Evolutionary conservation across 2,888 invertebrate species (phyloP), one percentile per base, ranked within the genome.

Genomic region (Euplagia quadripunctaria): DNA sequence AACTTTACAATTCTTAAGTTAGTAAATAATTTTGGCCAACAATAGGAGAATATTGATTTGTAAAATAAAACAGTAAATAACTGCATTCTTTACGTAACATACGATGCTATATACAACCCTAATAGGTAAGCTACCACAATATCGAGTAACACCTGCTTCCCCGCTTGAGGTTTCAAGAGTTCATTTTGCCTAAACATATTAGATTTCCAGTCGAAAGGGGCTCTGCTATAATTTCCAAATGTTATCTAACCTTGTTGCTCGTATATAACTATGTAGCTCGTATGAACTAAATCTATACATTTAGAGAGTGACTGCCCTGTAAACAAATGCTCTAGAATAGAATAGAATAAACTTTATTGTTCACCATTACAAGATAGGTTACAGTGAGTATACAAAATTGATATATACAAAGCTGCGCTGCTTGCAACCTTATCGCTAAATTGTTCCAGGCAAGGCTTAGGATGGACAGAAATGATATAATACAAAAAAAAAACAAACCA

Each of bases 101-200:
- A 55, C 17, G n/a, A 55, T n/a, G 7, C 52, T 1, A 8, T 1
- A 17, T 52, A 55, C n/a, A 55, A 55, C n/a, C 17, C n/a, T 55
- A 8, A 55, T n/a, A 8, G n/a, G 52, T n/a, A 55, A 55, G 1
- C 8, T n/a, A 7, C 8, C n/a, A 55, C 52, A 55, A 55, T 55
- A 55, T 55, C n/a, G 55, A 55, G 8, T n/a, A 55, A n/a, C 55
- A 55, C 55, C n/a, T 55, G n/a, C 55, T n/a, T 17, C 8, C 55
- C 55, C n/a, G 55, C n/a, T 55, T 2, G 55, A n/a, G 55, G 9
- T 55, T n/a, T 55, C 8, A n/a, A n/a, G 55, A n/a, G n/a, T 55
- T 55, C 55, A n/a, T 55, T 55, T 55, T 55, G 55, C n/a, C n/a
- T 55, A n/a, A 55, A n/a, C 55, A 55, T n/a, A 55, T 55, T 55